Evolutionary conservation across 2,888 invertebrate species (phyloP).

Genomic region (Drosophila neonasuta): DNA sequence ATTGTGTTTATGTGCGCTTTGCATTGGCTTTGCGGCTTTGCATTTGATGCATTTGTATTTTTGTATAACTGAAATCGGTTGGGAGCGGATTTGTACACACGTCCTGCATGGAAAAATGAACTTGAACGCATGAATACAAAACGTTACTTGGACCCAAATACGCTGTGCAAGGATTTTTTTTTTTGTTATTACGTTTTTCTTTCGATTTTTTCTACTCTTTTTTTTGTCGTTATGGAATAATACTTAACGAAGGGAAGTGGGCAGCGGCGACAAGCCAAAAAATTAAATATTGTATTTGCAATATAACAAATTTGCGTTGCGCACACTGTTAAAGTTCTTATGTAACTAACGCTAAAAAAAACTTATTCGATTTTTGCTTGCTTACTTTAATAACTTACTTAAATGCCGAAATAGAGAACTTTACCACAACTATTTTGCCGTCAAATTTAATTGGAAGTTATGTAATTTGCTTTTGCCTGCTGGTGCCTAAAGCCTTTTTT

Average conservation of each 20-base stretch:
- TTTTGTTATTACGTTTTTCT: conserved; percentile 35
- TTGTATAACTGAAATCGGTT: conserved; percentile 73
- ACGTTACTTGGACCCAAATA: conserved; percentile 73
- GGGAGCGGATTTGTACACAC: conserved; percentile 63
- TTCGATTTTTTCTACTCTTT: conserved; percentile 32
- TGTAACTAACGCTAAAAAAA: conserved; percentile 59
- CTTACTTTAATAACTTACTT: conserved; percentile 58
- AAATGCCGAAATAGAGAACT: conserved; percentile 49
- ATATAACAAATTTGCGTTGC: conserved; percentile 30
- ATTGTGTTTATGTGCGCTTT: conserved; percentile 53
- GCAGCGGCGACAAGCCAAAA: conserved; percentile 17
- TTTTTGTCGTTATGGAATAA: conserved; percentile 57
- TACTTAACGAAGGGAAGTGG: conserved; percentile 29
- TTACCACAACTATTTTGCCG: conserved; percentile 44
- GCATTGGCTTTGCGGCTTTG: conserved; percentile 25
- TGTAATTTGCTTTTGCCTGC: conserved; percentile 69
- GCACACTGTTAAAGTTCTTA: conserved; percentile 56
- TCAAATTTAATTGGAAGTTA: conserved; percentile 60
- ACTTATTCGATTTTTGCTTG: conserved; percentile 39
- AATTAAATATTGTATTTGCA: conserved; percentile 16
- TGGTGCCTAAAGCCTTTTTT: conserved; percentile 51
- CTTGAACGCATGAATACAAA: conserved; percentile 81
- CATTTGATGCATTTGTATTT: conserved; percentile 52
- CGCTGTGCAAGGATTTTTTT: conserved; percentile 71
- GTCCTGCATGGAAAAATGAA: conserved; percentile 82